Conservation (phyloP, 2,797 vertebrate species). For the Anabas testudineus region DNA sequence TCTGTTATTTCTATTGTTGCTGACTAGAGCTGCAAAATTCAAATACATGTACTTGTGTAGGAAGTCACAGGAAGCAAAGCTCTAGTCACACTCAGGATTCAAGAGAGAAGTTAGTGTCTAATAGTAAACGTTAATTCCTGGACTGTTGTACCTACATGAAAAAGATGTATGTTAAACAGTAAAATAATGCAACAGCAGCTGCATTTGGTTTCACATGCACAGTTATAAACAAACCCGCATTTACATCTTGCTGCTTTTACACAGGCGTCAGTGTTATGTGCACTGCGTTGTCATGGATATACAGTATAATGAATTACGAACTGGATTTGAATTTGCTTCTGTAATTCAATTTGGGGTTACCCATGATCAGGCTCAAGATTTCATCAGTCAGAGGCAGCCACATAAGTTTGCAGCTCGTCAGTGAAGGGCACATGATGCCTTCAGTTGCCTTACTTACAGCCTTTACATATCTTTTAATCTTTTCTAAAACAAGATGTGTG, state of each 20-base stretch:
- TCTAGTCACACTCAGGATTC: neutral
- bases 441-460: neutral
- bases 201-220: no score
- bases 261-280: conserved; percentile 45
- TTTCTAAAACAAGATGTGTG: neutral
- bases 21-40: neutral
- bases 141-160: neutral
- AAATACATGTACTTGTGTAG: neutral
- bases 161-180: neutral
- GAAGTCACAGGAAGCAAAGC: neutral
- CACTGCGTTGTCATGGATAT: conserved; percentile 32
- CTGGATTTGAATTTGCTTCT: conserved; percentile 62
- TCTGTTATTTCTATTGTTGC: neutral
- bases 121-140: neutral
- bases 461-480: neutral
- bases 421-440: neutral
- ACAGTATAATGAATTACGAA: conserved; percentile 48
- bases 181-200: no score
- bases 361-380: conserved; percentile 53
- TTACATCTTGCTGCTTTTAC: conserved; percentile 46
- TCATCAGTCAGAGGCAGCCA: conserved; percentile 42
- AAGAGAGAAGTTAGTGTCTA: neutral
- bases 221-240: conserved; percentile 42
- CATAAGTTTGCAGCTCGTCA: conserved; percentile 6
- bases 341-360: conserved; percentile 60